These are phyloP conservation scores for Deilephila porcellus DNA, from an alignment of 2,888 invertebrate genomes.

Conservation along the genomic window DNA sequence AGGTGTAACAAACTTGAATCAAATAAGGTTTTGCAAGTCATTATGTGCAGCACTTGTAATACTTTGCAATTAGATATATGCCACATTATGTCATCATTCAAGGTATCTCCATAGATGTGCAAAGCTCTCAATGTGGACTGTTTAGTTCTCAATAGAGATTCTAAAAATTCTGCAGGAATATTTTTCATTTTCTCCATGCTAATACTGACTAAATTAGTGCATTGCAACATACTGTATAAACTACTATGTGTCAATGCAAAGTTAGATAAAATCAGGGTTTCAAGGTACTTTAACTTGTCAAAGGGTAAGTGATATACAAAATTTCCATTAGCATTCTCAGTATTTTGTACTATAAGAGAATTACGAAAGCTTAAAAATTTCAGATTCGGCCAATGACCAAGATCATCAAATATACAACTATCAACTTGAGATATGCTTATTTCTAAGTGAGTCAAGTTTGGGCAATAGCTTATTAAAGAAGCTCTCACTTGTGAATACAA, in stretches of 20 bases:
- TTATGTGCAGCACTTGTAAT: slow-evolving; percentile 77
- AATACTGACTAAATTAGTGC: slow-evolving; percentile 77
- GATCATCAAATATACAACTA: slow-evolving; percentile 81
- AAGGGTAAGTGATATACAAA: slow-evolving; percentile 81
- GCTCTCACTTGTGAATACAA: slow-evolving; percentile 81
- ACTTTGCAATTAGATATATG: slow-evolving; percentile 76
- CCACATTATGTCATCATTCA: slow-evolving; percentile 79
- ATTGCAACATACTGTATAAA: slow-evolving; percentile 79
- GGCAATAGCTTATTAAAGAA: slow-evolving; percentile 79
- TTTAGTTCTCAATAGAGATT: slow-evolving; percentile 75
- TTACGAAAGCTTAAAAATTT: slow-evolving; percentile 82
- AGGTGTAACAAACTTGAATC: slow-evolving; percentile 80
- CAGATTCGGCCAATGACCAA: slow-evolving; percentile 79
- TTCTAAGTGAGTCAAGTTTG: slow-evolving; percentile 82
- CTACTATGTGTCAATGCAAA: slow-evolving; percentile 80
- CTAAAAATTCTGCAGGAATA: slow-evolving; percentile 79
- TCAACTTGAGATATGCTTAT: slow-evolving; percentile 84
- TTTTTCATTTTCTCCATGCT: slow-evolving; percentile 84
- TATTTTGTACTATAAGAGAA: slow-evolving; percentile 78
- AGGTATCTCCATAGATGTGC: slow-evolving; percentile 80
- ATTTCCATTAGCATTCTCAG: slow-evolving; percentile 77
- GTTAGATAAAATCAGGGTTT: slow-evolving; percentile 78
- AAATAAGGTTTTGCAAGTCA: slow-evolving; percentile 82
- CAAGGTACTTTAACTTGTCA: slow-evolving; percentile 75
- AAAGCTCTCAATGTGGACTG: slow-evolving; percentile 72